Base-by-base conservation (phyloP, 2,888 invertebrate genomes). In the Agrilus biguttatus region DNA sequence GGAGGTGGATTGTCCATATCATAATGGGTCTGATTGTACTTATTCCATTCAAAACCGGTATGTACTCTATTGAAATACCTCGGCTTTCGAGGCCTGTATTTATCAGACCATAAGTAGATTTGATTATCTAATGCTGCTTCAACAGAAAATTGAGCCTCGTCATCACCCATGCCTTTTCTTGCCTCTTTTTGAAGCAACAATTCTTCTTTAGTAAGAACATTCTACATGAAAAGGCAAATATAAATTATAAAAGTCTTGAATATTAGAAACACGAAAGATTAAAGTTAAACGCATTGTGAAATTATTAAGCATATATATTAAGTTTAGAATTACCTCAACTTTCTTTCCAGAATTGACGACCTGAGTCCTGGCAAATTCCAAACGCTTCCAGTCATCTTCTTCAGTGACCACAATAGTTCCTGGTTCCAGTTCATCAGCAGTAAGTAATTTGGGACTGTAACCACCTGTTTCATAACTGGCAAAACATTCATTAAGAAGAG, bases 1-100 rank as follows among this genome's bases (percentile, higher is more conserved):
- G 98, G 98, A 8, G 98, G 98, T 40, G 98, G 98, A 71, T 99
- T 98, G 67, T 99, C 98, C 85, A 97, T 93, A 66, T 98, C 98
- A 68, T 99, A 99, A 70, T 98, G 98, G 2, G 98, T 98, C 70
- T 98, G 98, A 70, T 99, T 99, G 70, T 99, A 99, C 67, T 99
- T 98, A 71, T 98, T 98, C 98, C 98, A 99, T 61, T 99, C 98
- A 68, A 98, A 99, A 13, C 98, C 98, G 1, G 90, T 90, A 62
- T 90, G 90, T 4, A 90, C 90, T 44, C 89, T 72, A 72, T 99
- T 99, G 70, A 98, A 96, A 69, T 98, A 99, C 14, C 97, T 69
- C 1, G 98, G 98, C 61, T 98, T 98, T 38, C 97, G 69, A 0
- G 98, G 98, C 10, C 97, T 71, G 66, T 97, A 98, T 69, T 97